Conservation (phyloP, 2,797 vertebrate genomes). For the Hirundo rustica region DNA sequence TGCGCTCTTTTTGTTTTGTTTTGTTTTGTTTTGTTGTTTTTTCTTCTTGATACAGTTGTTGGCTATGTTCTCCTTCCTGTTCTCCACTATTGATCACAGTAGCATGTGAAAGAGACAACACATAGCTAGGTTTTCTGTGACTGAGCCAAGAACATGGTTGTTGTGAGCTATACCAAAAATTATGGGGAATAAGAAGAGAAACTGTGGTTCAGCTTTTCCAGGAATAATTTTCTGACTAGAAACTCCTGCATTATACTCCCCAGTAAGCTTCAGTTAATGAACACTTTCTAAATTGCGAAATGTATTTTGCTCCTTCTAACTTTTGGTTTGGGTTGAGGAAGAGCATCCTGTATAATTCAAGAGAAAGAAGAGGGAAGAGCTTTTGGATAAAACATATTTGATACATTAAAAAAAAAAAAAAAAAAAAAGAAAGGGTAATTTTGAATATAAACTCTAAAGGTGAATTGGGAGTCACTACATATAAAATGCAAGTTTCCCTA, state of each 20-base stretch:
- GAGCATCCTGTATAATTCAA: background rate
- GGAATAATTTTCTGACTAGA: background rate
- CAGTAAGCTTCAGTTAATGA: background rate
- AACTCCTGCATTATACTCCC: background rate
- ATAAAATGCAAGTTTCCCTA: background rate
- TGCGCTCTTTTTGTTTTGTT: no score
- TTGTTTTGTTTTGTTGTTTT: background rate
- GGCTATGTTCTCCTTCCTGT: background rate
- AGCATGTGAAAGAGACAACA: background rate
- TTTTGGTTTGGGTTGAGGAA: background rate
- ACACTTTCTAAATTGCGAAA: background rate
- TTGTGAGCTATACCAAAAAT: background rate
- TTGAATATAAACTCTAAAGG: background rate
- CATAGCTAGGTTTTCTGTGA: background rate
- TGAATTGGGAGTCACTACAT: background rate
- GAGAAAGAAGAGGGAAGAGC: background rate
- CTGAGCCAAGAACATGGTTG: background rate
- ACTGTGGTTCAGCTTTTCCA: background rate
- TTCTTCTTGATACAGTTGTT: background rate
- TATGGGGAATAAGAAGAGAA: background rate
- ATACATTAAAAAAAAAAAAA: background rate
- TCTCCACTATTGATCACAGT: background rate
- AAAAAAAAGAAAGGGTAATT: background rate
- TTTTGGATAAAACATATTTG: background rate
- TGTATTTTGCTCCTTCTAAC: background rate